A percentile compares a stretch with the other conserved stretches of the same genome.
Conservation (phyloP, 92 coral and sea anemone species). For the Phenganax marumi region DNA sequence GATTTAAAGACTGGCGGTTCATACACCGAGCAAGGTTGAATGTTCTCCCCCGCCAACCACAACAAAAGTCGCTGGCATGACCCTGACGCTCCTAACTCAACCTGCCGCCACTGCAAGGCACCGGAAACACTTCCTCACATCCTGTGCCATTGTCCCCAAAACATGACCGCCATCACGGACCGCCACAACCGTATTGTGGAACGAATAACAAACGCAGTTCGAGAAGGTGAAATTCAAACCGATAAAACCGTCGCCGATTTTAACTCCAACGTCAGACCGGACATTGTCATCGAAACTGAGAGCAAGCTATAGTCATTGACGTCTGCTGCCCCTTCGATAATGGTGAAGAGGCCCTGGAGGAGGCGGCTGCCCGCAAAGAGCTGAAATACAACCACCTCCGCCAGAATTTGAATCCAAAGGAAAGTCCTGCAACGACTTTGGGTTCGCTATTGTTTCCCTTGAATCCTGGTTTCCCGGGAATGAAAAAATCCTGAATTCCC, state of each 20-base stretch:
- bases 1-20: slow-evolving; percentile 34
- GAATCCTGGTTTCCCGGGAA: background rate
- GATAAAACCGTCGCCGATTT: slow-evolving; percentile 12
- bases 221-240: background rate
- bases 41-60: slow-evolving; percentile 43
- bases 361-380: background rate
- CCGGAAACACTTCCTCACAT: slow-evolving; percentile 27
- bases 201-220: slow-evolving; percentile 25
- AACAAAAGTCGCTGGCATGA: slow-evolving; percentile 39
- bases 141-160: slow-evolving; percentile 30
- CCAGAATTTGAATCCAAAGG: background rate
- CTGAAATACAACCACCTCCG: background rate
- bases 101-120: slow-evolving; percentile 20
- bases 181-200: slow-evolving; percentile 37
- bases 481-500: background rate
- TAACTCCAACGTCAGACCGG: slow-evolving; percentile 23
- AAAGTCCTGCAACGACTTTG: background rate
- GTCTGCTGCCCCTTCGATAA: slow-evolving; percentile 34
- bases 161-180: slow-evolving; percentile 20
- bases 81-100: background rate
- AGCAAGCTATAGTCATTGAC: slow-evolving; percentile 21
- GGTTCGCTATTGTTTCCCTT: slow-evolving; percentile 9
- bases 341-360: background rate
- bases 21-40: slow-evolving; percentile 47
- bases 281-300: slow-evolving; percentile 13